These are phyloP conservation scores for Phalacrocorax aristotelis DNA, from an alignment of 2,113 vertebrate genomes.

Conservation along the genomic window DNA sequence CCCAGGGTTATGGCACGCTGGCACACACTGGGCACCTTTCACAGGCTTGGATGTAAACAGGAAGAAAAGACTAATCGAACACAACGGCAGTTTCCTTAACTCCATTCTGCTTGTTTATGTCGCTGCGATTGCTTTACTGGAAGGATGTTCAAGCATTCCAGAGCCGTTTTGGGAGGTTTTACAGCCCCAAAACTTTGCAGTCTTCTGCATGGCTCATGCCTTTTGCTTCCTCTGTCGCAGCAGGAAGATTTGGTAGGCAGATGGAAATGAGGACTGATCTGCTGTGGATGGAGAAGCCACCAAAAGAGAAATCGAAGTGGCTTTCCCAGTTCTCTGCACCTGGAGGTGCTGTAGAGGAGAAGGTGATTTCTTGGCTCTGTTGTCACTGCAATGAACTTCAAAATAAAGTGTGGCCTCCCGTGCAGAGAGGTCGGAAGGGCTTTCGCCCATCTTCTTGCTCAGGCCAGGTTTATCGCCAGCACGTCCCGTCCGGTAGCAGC, in stretches of 20 bases:
- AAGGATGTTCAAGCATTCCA: not conserved
- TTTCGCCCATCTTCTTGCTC: not conserved
- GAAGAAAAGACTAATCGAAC: not conserved
- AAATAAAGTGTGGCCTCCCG: not conserved
- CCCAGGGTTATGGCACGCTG: not conserved
- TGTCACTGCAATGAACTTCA: not conserved
- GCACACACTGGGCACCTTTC: not conserved
- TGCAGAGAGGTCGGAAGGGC: not conserved
- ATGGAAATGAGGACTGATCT: not conserved
- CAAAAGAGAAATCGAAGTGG: not conserved
- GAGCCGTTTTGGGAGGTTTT: not conserved
- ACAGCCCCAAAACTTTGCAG: not conserved
- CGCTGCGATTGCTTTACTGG: not conserved
- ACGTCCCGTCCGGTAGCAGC: not conserved
- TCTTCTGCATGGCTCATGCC: fast-evolving
- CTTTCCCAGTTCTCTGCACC: not conserved
- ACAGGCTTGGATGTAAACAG: not conserved
- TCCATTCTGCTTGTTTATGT: not conserved
- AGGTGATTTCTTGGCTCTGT: not conserved
- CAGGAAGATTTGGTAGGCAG: not conserved
- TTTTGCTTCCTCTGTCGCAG: not conserved
- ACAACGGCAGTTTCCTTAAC: not conserved
- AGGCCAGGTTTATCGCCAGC: not conserved
- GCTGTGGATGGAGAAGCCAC: not conserved
- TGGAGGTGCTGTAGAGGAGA: not conserved